Evolutionary conservation across 2,797 vertebrate genomes (phyloP).

Genomic region (Dromococcyx pavoninus): DNA sequence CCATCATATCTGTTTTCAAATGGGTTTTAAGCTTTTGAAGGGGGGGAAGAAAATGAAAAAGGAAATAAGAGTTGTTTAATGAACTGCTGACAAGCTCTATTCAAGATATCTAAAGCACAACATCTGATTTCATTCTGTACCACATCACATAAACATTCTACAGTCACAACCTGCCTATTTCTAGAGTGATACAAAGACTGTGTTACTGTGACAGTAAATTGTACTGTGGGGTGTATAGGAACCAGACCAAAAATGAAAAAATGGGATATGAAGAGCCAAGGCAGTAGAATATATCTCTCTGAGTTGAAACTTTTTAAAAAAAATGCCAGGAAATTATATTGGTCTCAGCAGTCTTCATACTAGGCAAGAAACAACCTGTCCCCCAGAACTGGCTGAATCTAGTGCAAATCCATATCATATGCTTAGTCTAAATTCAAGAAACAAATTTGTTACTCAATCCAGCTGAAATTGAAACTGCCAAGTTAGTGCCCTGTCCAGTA

Average conservation of each 20-base stretch:
- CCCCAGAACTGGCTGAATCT: background rate
- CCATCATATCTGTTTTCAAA: background rate
- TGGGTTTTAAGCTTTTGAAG: fast-evolving
- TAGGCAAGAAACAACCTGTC: background rate
- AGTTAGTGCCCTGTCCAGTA: background rate
- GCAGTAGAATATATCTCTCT: background rate
- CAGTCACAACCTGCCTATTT: background rate
- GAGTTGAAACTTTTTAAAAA: background rate
- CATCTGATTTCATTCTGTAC: background rate
- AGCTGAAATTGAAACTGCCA: background rate
- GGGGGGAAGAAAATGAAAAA: background rate
- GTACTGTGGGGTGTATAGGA: background rate
- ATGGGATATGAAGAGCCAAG: background rate
- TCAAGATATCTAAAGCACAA: background rate
- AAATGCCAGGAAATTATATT: background rate
- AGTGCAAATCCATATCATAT: background rate
- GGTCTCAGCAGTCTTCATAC: background rate
- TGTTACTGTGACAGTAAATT: background rate
- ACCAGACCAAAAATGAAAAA: background rate
- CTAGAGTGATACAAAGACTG: fast-evolving
- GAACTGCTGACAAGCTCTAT: background rate
- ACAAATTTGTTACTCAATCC: background rate
- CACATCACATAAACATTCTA: background rate
- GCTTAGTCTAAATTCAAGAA: background rate
- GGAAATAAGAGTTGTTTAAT: background rate